Base-by-base conservation (phyloP, 64 coral and sea anemone species). In the Montipora foliosa region DNA sequence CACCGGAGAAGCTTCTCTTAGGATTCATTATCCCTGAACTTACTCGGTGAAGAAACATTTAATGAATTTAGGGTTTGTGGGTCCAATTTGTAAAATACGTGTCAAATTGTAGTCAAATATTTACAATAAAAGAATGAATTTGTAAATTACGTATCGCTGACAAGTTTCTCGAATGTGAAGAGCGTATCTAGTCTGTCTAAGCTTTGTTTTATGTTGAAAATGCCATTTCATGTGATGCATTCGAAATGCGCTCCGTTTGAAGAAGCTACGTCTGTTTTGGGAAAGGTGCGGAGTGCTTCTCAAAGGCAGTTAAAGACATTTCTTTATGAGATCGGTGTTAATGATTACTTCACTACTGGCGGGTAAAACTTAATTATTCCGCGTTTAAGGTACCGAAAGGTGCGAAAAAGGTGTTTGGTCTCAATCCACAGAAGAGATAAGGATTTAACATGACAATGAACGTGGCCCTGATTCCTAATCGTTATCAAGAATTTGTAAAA, bases 61-160 rank as follows among this genome's bases (percentile, higher is more conserved):
- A 24, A 67, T 50, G 66, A 70, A 86, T 86, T 86, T 71, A 50
- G 46, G 47, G 62, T 70, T 71, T 70, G 64, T 72, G 81, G 45
- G 62, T 86, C 82, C 82, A 86, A 71, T 70, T 71, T 86, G 82
- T 86, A 86, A 86, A 50, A 86, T 86, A 86, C 45, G 82, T 86
- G 37, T 71, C 66, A 86, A 86, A 86, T 49, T 71, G 82, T 86
- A 86, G 82, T 86, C 66, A 86, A 86, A 86, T 86, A 86, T 86
- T 86, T 70, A 86, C 82, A 86, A 86, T 86, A 86, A 86, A 86
- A 85, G 80, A 67, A 83, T 71, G 66, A 47, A 6, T 86, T 86
- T 86, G 16, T 49, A 86, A 86, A 86, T 86, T 71, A 49, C 45
- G 67, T 64, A 71, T 68, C 45, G 1, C 37, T 37, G 37, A 86